A percentile compares a stretch with the other conserved stretches of the same genome.
Evolutionary conservation across 1,140 invertebrate genomes (phyloP).

Genomic region (Apis cerana): DNA sequence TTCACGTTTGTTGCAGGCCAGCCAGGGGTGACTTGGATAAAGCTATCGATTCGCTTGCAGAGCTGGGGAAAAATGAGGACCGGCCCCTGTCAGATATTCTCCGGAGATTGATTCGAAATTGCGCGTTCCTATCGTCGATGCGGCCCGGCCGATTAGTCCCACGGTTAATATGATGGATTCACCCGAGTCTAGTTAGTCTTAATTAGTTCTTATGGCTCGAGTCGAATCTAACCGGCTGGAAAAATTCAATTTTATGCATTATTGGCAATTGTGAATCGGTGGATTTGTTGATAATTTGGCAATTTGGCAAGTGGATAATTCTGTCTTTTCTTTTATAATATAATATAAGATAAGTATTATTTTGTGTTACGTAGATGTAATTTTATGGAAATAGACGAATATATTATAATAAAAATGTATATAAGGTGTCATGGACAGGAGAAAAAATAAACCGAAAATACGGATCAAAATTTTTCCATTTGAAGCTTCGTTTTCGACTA

Average conservation of each 20-base stretch:
- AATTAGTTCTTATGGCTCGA: background rate
- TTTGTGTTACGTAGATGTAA: too few relatives aligned
- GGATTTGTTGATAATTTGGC: too few relatives aligned
- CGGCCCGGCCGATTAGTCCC: constrained; percentile 10
- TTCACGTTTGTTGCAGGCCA: constrained; percentile 46
- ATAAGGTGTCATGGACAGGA: too few relatives aligned
- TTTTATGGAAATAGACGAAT: too few relatives aligned
- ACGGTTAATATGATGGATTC: constrained; percentile 26
- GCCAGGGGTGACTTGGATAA: constrained; percentile 26
- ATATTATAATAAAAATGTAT: too few relatives aligned
- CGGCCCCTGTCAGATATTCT: constrained; percentile 23
- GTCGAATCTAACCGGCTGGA: too few relatives aligned
- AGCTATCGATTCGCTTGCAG: constrained; percentile 52
- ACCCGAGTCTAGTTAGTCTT: constrained; percentile 16
- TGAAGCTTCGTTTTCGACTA: too few relatives aligned
- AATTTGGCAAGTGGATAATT: too few relatives aligned
- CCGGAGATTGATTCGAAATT: constrained; percentile 60
- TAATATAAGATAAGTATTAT: too few relatives aligned
- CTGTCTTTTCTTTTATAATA: too few relatives aligned
- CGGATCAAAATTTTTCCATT: too few relatives aligned
- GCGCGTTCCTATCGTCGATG: constrained; percentile 4
- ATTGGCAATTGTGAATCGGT: background rate
- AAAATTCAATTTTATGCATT: background rate
- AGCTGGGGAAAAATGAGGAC: constrained; percentile 51
- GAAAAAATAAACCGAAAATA: too few relatives aligned